These are phyloP conservation scores for Carlito syrichta DNA, from an alignment of 2,113 vertebrate species.

Conservation along the genomic window DNA sequence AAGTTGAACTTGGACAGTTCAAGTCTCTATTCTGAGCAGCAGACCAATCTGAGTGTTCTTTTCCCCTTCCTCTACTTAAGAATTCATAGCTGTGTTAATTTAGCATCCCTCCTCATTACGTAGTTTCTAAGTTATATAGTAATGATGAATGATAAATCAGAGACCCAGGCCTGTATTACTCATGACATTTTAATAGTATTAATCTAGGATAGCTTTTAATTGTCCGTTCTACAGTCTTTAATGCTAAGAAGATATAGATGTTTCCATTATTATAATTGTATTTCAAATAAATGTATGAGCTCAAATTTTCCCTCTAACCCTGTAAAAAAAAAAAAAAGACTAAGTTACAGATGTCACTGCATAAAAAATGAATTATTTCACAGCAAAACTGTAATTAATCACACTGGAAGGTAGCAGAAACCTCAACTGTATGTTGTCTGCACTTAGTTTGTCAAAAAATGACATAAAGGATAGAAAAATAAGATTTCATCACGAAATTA, in stretches of 20 bases:
- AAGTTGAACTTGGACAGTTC: not conserved
- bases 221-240: constrained; percentile 67
- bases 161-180: constrained; percentile 46
- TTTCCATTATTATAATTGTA: constrained; percentile 72
- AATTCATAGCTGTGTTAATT: constrained; percentile 68
- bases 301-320: constrained; percentile 40
- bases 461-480: not conserved
- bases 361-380: constrained; percentile 66
- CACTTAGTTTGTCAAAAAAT: constrained; percentile 22
- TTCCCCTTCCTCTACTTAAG: constrained; percentile 18
- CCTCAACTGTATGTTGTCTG: not conserved
- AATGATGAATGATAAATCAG: constrained; percentile 65
- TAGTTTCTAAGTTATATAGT: constrained; percentile 58
- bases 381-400: constrained; percentile 54
- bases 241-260: constrained; percentile 63
- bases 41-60: not conserved
- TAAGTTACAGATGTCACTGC: constrained; percentile 43
- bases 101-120: constrained; percentile 51
- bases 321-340: constrained; percentile 11
- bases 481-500: not conserved
- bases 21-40: not conserved
- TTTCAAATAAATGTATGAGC: constrained; percentile 67
- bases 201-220: constrained; percentile 70
- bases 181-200: constrained; percentile 70
- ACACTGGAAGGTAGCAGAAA: constrained; percentile 11